Conservation (phyloP, 1,140 invertebrate species). For the Megathymus violae region DNA sequence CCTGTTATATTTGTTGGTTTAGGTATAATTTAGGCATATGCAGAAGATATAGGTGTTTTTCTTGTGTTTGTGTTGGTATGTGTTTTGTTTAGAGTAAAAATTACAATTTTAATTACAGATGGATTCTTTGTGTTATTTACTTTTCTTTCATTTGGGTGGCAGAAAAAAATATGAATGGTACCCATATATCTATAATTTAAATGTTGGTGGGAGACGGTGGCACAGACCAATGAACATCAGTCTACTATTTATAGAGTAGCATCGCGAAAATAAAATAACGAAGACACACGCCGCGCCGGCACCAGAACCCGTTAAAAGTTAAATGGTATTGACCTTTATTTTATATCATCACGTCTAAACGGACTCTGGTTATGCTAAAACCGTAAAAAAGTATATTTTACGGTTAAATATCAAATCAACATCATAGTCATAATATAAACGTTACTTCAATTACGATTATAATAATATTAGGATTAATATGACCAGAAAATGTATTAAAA, state of each 20-base stretch:
- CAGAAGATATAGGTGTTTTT: no score
- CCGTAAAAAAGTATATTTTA: not conserved
- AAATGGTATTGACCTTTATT: constrained; percentile 7
- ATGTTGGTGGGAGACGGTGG: constrained; percentile 21
- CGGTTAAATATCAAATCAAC: not conserved
- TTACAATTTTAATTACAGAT: no score
- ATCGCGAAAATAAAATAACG: constrained; percentile 24
- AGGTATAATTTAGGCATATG: not conserved
- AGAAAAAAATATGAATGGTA: no score
- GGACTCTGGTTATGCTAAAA: not conserved
- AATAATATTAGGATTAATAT: not conserved
- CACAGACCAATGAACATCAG: constrained; percentile 8
- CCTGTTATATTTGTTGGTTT: not conserved
- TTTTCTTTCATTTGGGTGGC: no score
- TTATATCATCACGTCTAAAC: constrained; percentile 1
- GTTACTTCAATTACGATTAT: not conserved
- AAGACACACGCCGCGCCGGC: not conserved
- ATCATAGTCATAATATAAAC: not conserved
- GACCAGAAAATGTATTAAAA: no score
- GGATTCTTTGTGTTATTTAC: no score
- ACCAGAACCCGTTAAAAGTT: constrained; percentile 4
- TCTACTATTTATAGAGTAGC: constrained; percentile 21
- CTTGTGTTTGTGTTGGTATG: not conserved
- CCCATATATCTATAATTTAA: no score
- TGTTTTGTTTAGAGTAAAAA: no score